Conservation (phyloP, 92 coral and sea anemone species). For the Isaurus tuberculatus region DNA sequence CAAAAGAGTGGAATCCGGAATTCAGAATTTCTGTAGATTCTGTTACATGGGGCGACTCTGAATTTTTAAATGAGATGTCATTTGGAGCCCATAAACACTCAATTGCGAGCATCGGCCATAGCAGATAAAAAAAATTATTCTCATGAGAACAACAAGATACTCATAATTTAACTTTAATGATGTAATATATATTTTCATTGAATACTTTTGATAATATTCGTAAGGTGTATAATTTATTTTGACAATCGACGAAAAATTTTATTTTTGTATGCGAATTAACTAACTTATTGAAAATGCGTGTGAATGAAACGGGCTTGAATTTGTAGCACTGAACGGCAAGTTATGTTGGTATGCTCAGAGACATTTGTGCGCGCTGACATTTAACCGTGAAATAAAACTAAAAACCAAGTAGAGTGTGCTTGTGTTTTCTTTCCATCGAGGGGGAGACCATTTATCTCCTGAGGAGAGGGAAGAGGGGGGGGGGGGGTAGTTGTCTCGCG, state of each 20-base stretch:
- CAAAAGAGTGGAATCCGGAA: no score
- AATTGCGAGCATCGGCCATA: neutral
- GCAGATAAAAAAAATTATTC: neutral
- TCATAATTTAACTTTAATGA: conserved; percentile 6
- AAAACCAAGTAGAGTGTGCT: neutral
- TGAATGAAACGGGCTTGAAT: neutral
- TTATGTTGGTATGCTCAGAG: neutral
- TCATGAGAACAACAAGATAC: neutral
- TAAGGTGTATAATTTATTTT: conserved; percentile 42
- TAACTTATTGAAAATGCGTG: conserved; percentile 43
- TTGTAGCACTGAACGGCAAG: neutral
- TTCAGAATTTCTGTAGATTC: no score
- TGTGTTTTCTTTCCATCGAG: neutral
- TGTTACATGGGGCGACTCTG: no score
- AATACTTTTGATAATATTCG: conserved; percentile 18
- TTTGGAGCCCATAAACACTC: neutral
- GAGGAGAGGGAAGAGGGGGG: no score
- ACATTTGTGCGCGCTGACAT: neutral
- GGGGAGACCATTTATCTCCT: no score
- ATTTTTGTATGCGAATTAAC: conserved; percentile 43
- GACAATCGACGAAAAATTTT: conserved; percentile 16
- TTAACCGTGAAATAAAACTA: neutral
- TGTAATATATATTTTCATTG: conserved; percentile 35
- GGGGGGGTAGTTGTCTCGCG: no score
- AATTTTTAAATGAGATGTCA: neutral